Evolutionary conservation across 2,888 invertebrate genomes (phyloP), one percentile per base, ranked within the genome.

Genomic region (Clostera curtula): DNA sequence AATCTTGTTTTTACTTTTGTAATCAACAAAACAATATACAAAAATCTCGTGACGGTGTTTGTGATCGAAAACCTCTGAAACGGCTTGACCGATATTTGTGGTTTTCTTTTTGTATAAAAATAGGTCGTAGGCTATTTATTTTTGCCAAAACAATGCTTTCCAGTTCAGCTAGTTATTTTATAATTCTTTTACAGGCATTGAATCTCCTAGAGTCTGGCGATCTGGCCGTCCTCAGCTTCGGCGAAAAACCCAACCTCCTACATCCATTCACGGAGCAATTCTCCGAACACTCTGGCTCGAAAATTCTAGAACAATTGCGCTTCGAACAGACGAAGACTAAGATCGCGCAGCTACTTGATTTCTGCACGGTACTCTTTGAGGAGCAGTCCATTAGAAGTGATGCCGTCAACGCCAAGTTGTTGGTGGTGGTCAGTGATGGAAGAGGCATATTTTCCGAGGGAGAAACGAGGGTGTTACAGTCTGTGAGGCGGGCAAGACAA

Each of bases 351-450:
- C 66, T 97, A 16, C 76, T 98, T 5, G 90, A 96, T 57, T 92
- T 92, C 56, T 88, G 91, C 3, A 89, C 92, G 0, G 90, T 90
- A 0, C 54, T 83, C 50, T 82, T 80, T 29, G 80, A 82, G 28
- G 69, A 79, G 18, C 74, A 85, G 27, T 72, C 44, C 32, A 72
- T 68, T 52, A 74, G 69, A 48, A 87, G 85, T 26, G 83, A 85
- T 7, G 84, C 85, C 24, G 74, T 89, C 3, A 88, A 89, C 34
- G 93, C 96, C 0, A 96, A 96, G 70, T 74, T 99, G 19, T 68
- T 99, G 42, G 87, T 99, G 8, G 89, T 99, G 5, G 88, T 99
- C 3, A 96, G 98, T 17, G 99, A 99, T 75, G 99, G 98, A 0
- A 86, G 97, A 19, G 97, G 97, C 1, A 90, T 98, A 41, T 95